A percentile compares a stretch with the other conserved stretches of the same genome.
These are phyloP conservation scores for Arremon aurantiirostris DNA, from an alignment of 2,797 vertebrate genomes.

Conservation along the genomic window DNA sequence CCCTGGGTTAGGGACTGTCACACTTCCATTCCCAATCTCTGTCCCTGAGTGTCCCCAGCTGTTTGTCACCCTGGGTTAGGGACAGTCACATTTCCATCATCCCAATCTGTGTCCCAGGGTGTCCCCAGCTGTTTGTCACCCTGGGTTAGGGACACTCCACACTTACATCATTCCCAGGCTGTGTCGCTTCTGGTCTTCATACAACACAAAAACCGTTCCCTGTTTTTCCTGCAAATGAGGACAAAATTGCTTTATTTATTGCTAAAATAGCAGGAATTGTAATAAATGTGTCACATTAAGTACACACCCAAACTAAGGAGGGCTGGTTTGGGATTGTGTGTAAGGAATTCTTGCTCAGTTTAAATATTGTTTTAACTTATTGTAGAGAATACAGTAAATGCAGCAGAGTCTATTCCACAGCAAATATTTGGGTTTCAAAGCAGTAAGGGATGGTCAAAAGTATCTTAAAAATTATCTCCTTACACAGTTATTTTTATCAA, in stretches of 20 bases:
- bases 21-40: accelerated
- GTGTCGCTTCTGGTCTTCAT: slow-evolving; percentile 79
- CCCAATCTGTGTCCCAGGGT: accelerated
- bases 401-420: neutral
- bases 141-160: neutral
- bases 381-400: neutral
- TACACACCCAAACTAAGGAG: neutral
- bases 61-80: neutral
- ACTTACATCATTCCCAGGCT: slow-evolving; percentile 45
- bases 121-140: neutral
- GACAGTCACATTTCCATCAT: slow-evolving; percentile 11
- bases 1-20: neutral
- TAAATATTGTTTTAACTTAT: neutral
- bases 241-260: neutral
- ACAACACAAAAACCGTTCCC: slow-evolving; percentile 84
- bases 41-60: too few relatives aligned
- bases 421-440: neutral
- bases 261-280: neutral
- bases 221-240: slow-evolving; percentile 78
- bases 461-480: neutral
- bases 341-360: neutral
- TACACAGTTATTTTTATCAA: neutral
- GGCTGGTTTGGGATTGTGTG: neutral
- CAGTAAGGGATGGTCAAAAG: neutral
- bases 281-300: neutral